phyloP scores from a whole-genome alignment of 2,113 vertebrate genomes.

The Porphyrio hochstetteri region DNA sequence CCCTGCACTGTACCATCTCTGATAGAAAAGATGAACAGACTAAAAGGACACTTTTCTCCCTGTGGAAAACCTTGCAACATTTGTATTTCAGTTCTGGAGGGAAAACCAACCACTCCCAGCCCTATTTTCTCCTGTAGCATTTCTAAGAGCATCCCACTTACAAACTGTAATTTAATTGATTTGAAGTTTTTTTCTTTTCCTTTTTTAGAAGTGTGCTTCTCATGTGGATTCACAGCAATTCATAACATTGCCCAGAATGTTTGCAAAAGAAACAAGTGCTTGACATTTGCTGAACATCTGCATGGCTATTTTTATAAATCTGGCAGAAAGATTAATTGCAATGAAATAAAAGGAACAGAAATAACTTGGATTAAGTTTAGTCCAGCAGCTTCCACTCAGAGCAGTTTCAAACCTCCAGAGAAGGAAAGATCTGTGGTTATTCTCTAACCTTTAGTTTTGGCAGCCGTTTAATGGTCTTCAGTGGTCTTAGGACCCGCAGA shows the following conservation, averaged over 20 bases:
- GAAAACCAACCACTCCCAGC: neutral
- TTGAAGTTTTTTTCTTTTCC: neutral
- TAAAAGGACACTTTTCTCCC: neutral
- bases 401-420: neutral
- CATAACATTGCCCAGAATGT: neutral
- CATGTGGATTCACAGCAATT: neutral
- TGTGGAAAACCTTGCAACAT: neutral
- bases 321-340: neutral
- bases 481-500: conserved; percentile 88
- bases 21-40: neutral
- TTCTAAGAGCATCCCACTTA: neutral
- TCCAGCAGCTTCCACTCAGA: neutral
- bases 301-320: neutral
- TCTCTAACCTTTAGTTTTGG: conserved; percentile 92
- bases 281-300: conserved; percentile 2
- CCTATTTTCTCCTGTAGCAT: neutral
- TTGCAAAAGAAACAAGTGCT: neutral
- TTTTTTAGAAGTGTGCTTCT: neutral
- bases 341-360: neutral
- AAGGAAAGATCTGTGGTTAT: neutral
- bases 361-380: neutral
- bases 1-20: neutral
- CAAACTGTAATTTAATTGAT: neutral
- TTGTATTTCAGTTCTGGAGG: neutral
- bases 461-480: conserved; percentile 96